A percentile compares a stretch with the other conserved stretches of the same genome.
Evolutionary conservation across 1,140 invertebrate genomes (phyloP).

Genomic region (Lycorma delicatula): DNA sequence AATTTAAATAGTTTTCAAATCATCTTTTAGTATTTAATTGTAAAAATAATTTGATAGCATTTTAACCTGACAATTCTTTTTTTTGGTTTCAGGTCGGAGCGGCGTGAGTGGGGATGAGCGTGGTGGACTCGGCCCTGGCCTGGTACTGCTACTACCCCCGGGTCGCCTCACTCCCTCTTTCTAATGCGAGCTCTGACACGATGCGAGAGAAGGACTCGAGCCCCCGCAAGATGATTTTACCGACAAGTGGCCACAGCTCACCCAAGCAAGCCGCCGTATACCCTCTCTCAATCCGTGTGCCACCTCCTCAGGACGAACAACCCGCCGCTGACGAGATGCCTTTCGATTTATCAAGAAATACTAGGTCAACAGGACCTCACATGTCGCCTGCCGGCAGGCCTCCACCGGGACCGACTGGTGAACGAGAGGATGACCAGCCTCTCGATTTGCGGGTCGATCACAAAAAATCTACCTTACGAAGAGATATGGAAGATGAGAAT

Average conservation of each 20-base stretch:
- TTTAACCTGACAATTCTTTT: too few relatives aligned
- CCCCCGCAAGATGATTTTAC: slow-evolving; percentile 58
- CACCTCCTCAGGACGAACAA: slow-evolving; percentile 33
- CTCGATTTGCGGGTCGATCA: slow-evolving; percentile 73
- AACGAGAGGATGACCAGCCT: slow-evolving; percentile 57
- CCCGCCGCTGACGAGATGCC: slow-evolving; percentile 40
- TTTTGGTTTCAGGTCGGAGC: too few relatives aligned
- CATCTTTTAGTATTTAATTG: too few relatives aligned
- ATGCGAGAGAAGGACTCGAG: slow-evolving; percentile 75
- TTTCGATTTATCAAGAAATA: slow-evolving; percentile 47
- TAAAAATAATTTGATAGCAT: too few relatives aligned
- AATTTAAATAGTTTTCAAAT: too few relatives aligned
- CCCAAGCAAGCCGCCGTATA: slow-evolving; percentile 63
- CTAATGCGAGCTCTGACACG: slow-evolving; percentile 23
- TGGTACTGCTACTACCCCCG: slow-evolving; percentile 34
- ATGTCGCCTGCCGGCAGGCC: slow-evolving; percentile 38
- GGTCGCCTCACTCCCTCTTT: slow-evolving; percentile 20
- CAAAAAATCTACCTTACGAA: slow-evolving; percentile 49
- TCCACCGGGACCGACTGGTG: slow-evolving; percentile 37
- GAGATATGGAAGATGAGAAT: slow-evolving; percentile 63
- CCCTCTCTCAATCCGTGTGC: slow-evolving; percentile 49
- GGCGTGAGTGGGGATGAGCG: slow-evolving; percentile 28
- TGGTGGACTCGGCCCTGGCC: slow-evolving; percentile 30
- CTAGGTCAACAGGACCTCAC: slow-evolving; percentile 34
- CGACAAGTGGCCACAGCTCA: slow-evolving; percentile 45